These are phyloP conservation scores for Mergus octosetaceus DNA, from an alignment of 2,797 vertebrate genomes.

Conservation along the genomic window DNA sequence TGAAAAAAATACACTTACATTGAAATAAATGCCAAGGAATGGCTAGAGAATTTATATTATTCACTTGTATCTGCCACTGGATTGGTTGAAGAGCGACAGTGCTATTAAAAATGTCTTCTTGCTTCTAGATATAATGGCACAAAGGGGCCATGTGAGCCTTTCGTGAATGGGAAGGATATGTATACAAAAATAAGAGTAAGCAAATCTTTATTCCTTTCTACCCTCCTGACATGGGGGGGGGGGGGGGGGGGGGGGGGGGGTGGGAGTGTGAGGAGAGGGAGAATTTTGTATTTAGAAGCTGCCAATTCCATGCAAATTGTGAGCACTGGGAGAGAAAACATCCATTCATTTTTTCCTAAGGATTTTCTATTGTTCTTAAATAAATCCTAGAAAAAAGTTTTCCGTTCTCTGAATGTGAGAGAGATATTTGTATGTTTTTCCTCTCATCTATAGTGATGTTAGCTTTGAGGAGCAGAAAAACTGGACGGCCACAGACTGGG, in stretches of 20 bases:
- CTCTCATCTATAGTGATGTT: neutral
- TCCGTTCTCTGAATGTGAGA: neutral
- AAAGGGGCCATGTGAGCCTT: conserved; percentile 39
- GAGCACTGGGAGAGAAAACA: neutral
- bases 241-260: too few relatives aligned
- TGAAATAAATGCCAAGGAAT: conserved; percentile 83
- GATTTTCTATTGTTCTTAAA: conserved; percentile 38
- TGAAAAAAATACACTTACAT: conserved; percentile 81
- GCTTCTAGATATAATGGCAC: conserved; percentile 66
- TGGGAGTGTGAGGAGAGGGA: neutral
- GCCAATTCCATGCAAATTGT: neutral
- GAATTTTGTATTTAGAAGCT: neutral
- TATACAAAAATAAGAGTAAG: neutral
- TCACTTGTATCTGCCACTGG: conserved; percentile 76
- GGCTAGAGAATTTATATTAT: conserved; percentile 82
- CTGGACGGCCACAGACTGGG: neutral
- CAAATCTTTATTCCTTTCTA: conserved; percentile 28
- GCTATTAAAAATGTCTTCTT: conserved; percentile 77
- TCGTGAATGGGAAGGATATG: neutral
- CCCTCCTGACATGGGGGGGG: neutral
- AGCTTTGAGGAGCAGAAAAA: neutral
- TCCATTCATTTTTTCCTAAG: conserved; percentile 31
- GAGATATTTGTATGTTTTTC: too few relatives aligned
- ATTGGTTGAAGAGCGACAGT: conserved; percentile 75
- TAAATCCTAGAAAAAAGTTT: neutral